Conservation (phyloP, 2,797 vertebrate genomes). For the Channa striata region DNA sequence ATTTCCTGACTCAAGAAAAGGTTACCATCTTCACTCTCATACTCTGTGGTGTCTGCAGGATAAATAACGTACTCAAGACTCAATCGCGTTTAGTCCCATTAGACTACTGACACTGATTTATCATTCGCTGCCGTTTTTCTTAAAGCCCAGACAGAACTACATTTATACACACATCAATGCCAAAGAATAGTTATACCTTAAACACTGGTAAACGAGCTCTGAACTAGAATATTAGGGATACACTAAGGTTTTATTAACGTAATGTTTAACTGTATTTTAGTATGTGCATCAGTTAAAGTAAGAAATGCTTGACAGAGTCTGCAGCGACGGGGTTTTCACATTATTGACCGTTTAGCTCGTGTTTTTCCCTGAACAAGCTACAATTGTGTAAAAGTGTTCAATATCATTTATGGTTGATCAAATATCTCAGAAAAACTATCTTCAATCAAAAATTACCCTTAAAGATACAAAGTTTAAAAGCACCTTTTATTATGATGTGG, state of each 20-base stretch:
- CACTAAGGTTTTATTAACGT: background rate
- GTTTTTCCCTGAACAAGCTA: too few relatives aligned
- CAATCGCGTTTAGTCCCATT: slow-evolving; percentile 2
- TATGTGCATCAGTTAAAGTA: background rate
- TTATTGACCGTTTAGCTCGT: background rate
- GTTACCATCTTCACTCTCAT: slow-evolving; percentile 19
- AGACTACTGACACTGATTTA: slow-evolving; percentile 3
- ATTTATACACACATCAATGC: background rate
- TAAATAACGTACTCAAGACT: background rate
- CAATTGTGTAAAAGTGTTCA: background rate
- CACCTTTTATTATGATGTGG: background rate
- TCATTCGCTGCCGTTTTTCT: background rate
- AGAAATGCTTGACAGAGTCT: background rate
- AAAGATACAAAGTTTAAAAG: background rate
- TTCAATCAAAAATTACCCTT: background rate
- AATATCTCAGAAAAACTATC: background rate
- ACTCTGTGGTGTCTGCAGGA: background rate
- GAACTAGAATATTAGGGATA: background rate
- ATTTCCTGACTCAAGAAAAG: slow-evolving; percentile 14
- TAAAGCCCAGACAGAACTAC: background rate
- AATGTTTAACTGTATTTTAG: background rate
- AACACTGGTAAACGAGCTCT: background rate
- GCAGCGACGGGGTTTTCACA: background rate
- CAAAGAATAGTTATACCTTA: background rate
- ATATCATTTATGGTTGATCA: background rate